Base-by-base conservation (phyloP, 2,113 vertebrate genomes). In the Cricetomys ansorgei region DNA sequence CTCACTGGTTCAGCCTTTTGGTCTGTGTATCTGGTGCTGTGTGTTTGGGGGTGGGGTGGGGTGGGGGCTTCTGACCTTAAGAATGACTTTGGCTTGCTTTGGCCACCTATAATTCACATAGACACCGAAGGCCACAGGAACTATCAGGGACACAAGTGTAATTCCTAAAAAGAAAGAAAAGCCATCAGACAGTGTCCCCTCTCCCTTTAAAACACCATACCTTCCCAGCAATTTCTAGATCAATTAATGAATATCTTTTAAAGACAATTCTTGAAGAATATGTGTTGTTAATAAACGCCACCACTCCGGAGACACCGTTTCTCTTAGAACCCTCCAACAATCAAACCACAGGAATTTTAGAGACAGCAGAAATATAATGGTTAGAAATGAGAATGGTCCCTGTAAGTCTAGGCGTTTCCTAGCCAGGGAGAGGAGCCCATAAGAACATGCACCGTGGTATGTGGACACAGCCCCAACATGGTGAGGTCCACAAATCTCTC, bases 51-150 rank as follows among this genome's bases (percentile, higher is more conserved):
- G 80, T 13, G 34, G 53, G 19, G 4, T 10, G n/a, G n/a, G n/a
- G 0, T 7, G 8, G 70, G 34, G 55, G 59, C 8, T n/a, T 25
- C 97, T 98, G 94, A 98, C 98, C 98, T 97, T 98, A 37, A 98
- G 96, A 50, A 99, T 97, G 55, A 97, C 77, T 96, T 96, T 98
- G 59, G 98, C 98, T 94, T 95, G 96, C 91, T 97, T 98, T 13
- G 98, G 96, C 97, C 98, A 98, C 86, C 97, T 98, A 25, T 97
- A 97, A 91, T 98, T 98, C 81, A 98, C 93, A 53, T 73, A 98
- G 87, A 98, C 29, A 3, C 98, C 98, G 1, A 96, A 93, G 70
- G 90, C 91, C 95, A 98, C 98, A 0, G 98, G 98, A 55, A 98
- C 23, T 4, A 97, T 94, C 88, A 98, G 88, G 80, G 95, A 96